A percentile compares a stretch with the other conserved stretches of the same genome.
Evolutionary conservation across 2,113 vertebrate genomes (phyloP).

Genomic region (Oreochromis aureus): DNA sequence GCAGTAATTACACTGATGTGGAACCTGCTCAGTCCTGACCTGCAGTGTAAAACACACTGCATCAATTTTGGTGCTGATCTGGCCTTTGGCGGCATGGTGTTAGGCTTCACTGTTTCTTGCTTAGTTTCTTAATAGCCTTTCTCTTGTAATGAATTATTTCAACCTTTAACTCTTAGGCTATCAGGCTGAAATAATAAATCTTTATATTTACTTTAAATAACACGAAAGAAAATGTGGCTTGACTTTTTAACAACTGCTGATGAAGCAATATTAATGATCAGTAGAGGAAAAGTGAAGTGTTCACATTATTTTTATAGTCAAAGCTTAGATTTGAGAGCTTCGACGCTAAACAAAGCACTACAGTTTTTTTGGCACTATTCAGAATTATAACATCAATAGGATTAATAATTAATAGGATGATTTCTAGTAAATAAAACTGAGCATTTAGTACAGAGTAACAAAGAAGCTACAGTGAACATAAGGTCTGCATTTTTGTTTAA

Average conservation of each 20-base stretch:
- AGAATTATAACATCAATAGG: not conserved
- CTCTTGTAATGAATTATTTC: slow-evolving; percentile 8
- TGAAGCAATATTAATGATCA: not conserved
- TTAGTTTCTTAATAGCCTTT: not conserved
- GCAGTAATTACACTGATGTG: slow-evolving; percentile 63
- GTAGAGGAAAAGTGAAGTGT: not conserved
- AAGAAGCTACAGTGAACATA: not conserved
- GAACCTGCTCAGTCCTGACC: slow-evolving; percentile 49
- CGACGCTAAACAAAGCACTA: not conserved
- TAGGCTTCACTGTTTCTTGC: not conserved
- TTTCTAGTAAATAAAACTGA: not conserved
- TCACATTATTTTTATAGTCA: not conserved
- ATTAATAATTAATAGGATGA: not conserved
- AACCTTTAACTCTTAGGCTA: not conserved
- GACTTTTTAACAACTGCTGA: slow-evolving; percentile 4
- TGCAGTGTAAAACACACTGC: slow-evolving; percentile 23
- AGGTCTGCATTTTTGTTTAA: not conserved
- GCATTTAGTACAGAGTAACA: not conserved
- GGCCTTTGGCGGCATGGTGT: not conserved
- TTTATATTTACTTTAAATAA: slow-evolving; percentile 7
- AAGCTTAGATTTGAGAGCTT: not conserved
- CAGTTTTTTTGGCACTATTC: not conserved
- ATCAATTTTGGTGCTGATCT: slow-evolving; percentile 27
- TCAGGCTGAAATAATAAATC: slow-evolving; percentile 18
- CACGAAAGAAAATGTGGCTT: not conserved